phyloP scores from a whole-genome alignment of 2,888 invertebrate species.

The Petrolisthes manimaculis region DNA sequence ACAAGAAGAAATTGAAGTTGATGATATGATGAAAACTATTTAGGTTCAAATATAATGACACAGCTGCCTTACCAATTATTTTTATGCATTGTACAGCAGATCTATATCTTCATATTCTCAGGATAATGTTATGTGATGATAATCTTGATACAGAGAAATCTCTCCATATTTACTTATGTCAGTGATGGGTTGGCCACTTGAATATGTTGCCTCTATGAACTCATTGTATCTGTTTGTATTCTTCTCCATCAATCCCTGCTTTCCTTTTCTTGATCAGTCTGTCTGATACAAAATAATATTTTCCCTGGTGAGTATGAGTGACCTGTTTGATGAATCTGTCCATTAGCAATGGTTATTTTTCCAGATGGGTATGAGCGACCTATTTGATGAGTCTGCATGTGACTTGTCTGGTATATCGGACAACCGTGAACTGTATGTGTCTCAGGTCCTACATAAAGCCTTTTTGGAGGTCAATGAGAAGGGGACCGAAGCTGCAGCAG shows the following conservation, averaged over 20 bases:
- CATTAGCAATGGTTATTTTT: neutral
- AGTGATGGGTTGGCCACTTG: too few relatives aligned
- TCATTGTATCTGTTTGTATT: neutral
- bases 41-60: too few relatives aligned
- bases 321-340: neutral
- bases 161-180: too few relatives aligned
- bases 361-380: conserved; percentile 26
- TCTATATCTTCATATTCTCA: too few relatives aligned
- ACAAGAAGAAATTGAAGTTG: too few relatives aligned
- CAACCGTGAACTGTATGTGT: conserved; percentile 58
- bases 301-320: neutral
- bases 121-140: too few relatives aligned
- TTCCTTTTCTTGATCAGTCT: neutral
- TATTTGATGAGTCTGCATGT: conserved; percentile 8
- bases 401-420: conserved; percentile 29
- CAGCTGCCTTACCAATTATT: too few relatives aligned
- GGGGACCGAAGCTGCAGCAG: conserved; percentile 68
- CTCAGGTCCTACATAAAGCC: conserved; percentile 67
- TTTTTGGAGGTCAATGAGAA: conserved; percentile 67
- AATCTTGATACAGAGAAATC: too few relatives aligned
- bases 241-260: neutral
- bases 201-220: too few relatives aligned
- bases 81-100: too few relatives aligned
- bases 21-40: too few relatives aligned
- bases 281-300: neutral